phyloP scores from a whole-genome alignment of 2,888 invertebrate genomes.

The Catotricha subobsoleta region DNA sequence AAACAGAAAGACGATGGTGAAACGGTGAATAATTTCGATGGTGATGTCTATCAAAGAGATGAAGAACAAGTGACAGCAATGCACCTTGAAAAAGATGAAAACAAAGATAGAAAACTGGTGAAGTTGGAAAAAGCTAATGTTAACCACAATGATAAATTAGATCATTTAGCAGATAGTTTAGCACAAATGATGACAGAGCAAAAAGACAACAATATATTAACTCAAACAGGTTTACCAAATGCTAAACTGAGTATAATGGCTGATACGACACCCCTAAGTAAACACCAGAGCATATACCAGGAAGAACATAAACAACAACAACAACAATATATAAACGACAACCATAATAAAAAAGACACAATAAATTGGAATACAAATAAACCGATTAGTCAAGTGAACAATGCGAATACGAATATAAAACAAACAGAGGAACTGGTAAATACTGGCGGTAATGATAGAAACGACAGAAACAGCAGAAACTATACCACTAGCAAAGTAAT shows the following conservation, averaged over 20 bases:
- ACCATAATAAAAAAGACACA: not conserved
- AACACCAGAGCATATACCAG: slow-evolving; percentile 3
- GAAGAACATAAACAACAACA: slow-evolving; percentile 9
- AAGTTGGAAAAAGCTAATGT: not conserved
- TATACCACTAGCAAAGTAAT: no score
- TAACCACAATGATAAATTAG: slow-evolving; percentile 6
- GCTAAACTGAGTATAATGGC: not conserved
- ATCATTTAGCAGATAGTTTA: slow-evolving; percentile 7
- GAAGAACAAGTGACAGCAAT: not conserved
- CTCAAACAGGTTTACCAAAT: slow-evolving; percentile 1
- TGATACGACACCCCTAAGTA: slow-evolving; percentile 1
- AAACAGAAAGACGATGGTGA: not conserved
- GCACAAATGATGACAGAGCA: slow-evolving; percentile 2
- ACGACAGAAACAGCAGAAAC: no score
- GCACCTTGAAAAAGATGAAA: not conserved
- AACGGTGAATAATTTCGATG: not conserved
- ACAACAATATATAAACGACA: not conserved
- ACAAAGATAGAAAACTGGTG: not conserved
- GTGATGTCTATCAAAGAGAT: not conserved
- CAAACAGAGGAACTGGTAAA: no score
- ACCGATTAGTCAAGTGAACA: slow-evolving; percentile 4
- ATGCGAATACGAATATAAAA: slow-evolving; percentile 2
- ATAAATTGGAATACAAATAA: slow-evolving; percentile 8
- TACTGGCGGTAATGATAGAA: no score
- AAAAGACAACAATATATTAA: slow-evolving; percentile 2